These are phyloP conservation scores for Heteromyza rotundicornis DNA, from an alignment of 2,888 invertebrate species.

Conservation along the genomic window DNA sequence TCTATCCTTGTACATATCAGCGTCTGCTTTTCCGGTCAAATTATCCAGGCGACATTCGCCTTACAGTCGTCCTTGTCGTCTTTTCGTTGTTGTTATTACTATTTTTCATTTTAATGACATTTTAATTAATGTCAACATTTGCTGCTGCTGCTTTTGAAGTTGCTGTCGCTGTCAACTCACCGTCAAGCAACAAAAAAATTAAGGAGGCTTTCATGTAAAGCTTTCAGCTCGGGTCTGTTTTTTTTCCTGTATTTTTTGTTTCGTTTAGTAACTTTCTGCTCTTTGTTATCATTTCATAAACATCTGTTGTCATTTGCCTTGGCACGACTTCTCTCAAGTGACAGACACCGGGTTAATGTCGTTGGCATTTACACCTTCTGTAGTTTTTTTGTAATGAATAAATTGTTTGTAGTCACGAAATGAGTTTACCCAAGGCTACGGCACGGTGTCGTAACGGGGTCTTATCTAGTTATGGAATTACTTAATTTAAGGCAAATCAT, in stretches of 20 bases:
- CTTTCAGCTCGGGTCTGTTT: neutral
- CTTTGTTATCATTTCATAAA: neutral
- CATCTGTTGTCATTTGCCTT: neutral
- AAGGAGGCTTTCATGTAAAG: neutral
- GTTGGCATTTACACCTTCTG: too few species aligned
- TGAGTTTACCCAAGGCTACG: too few species aligned
- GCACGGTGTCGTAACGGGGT: too few species aligned
- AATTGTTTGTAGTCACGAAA: too few species aligned
- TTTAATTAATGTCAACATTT: constrained; percentile 54
- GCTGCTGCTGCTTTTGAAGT: constrained; percentile 8
- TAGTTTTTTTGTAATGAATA: too few species aligned
- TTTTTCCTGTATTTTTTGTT: neutral
- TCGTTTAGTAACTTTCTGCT: neutral
- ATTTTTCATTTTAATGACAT: constrained; percentile 51
- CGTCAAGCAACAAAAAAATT: neutral
- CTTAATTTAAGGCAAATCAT: too few species aligned
- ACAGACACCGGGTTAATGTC: neutral
- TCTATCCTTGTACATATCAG: too few species aligned
- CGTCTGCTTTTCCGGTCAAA: neutral
- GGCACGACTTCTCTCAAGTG: neutral
- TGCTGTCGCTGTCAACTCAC: neutral
- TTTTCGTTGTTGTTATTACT: constrained; percentile 33
- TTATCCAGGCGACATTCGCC: neutral
- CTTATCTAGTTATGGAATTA: too few species aligned
- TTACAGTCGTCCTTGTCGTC: neutral